Evolutionary conservation across 1,140 invertebrate genomes (phyloP).

Genomic region (Drosophila cardini): DNA sequence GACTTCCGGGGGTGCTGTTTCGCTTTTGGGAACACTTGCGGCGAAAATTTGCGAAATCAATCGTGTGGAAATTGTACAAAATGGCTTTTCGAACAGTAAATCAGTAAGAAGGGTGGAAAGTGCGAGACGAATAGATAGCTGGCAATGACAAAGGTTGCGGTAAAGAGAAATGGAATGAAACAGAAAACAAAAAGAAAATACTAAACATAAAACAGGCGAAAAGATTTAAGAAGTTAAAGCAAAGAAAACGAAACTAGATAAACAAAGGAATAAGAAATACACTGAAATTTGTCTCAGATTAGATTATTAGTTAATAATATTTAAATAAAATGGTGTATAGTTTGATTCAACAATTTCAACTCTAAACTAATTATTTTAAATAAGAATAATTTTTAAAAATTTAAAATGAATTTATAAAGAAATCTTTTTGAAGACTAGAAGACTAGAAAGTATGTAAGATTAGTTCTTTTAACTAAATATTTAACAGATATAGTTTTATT

Average conservation of each 20-base stretch:
- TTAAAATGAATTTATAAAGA: too few species aligned
- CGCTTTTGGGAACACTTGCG: conserved; percentile 61
- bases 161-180: conserved; percentile 32
- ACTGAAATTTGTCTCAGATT: conserved; percentile 5
- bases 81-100: conserved; percentile 77
- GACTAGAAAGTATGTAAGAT: too few species aligned
- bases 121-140: conserved; percentile 32
- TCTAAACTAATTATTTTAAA: too few species aligned
- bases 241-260: background rate
- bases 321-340: too few species aligned
- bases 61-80: conserved; percentile 82
- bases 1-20: conserved; percentile 16
- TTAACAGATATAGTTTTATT: too few species aligned
- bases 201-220: conserved; percentile 9
- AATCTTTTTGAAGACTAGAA: too few species aligned
- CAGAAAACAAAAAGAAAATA: conserved; percentile 31
- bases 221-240: background rate
- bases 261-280: background rate
- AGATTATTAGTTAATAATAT: too few species aligned
- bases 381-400: too few species aligned
- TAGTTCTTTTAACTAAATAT: too few species aligned
- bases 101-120: conserved; percentile 39
- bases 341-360: too few species aligned
- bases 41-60: conserved; percentile 82
- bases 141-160: conserved; percentile 45